Evolutionary conservation across 2,888 invertebrate species (phyloP).

Genomic region (Meganola albula): DNA sequence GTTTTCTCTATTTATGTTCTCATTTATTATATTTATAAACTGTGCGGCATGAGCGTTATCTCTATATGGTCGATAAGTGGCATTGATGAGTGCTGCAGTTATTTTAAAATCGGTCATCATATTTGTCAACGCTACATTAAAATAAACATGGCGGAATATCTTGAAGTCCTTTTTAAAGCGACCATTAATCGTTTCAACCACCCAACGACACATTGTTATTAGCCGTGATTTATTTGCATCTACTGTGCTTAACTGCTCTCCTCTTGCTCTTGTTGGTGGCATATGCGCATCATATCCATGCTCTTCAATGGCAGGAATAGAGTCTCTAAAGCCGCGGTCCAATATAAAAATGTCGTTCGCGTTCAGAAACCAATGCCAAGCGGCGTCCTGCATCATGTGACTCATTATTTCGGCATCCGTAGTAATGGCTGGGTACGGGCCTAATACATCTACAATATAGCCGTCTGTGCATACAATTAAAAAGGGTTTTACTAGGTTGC

Average conservation of each 20-base stretch:
- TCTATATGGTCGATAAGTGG: constrained; percentile 3
- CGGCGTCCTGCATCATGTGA: background rate
- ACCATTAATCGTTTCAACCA: constrained; percentile 9
- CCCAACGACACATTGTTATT: constrained; percentile 10
- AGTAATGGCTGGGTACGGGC: constrained; percentile 8
- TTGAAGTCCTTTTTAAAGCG: constrained; percentile 8
- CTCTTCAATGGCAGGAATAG: constrained; percentile 6
- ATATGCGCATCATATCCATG: constrained; percentile 9
- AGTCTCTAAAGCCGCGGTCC: constrained; percentile 4
- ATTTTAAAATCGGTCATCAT: constrained; percentile 9
- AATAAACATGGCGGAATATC: constrained; percentile 10
- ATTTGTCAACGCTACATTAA: constrained; percentile 6
- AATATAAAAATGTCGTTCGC: constrained; percentile 4
- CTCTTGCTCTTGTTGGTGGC: constrained; percentile 6
- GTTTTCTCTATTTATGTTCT: constrained; percentile 1
- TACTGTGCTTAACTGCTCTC: constrained; percentile 3
- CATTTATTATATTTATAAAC: constrained; percentile 5
- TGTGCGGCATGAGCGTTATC: constrained; percentile 7
- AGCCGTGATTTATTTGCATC: constrained; percentile 6
- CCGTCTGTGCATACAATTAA: constrained; percentile 7
- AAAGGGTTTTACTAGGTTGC: constrained; percentile 15
- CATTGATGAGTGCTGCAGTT: constrained; percentile 8
- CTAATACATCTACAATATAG: constrained; percentile 5
- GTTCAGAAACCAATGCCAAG: constrained; percentile 4
- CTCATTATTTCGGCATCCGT: constrained; percentile 7